Percentiles rank a stretch among this genome's conserved stretches.
Evolutionary conservation across 2,113 vertebrate genomes (phyloP).

Genomic region (Megaceryle maxima): DNA sequence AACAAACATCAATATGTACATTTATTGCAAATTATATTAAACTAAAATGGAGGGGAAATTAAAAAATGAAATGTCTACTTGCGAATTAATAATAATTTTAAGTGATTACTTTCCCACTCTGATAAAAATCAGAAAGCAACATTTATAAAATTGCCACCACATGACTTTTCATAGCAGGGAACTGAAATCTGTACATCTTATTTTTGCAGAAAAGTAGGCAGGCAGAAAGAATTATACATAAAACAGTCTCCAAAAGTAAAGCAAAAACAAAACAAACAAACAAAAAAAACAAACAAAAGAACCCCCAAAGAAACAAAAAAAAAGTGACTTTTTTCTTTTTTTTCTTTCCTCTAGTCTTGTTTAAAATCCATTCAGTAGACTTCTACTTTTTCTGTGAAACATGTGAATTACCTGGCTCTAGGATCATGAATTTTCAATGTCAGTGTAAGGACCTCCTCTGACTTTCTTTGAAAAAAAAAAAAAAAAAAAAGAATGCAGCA

Average conservation of each 20-base stretch:
- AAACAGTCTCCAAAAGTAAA: conserved; percentile 81
- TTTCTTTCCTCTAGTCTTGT: conserved; percentile 49
- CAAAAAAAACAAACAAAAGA: neutral
- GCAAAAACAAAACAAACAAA: conserved; percentile 23
- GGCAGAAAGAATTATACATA: conserved; percentile 84
- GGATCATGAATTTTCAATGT: conserved; percentile 63
- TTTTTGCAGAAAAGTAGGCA: conserved; percentile 84
- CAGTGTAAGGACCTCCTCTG: conserved; percentile 75
- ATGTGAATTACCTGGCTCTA: conserved; percentile 71
- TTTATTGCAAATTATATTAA: conserved; percentile 87
- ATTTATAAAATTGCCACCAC: conserved; percentile 84
- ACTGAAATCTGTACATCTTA: conserved; percentile 85
- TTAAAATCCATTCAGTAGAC: conserved; percentile 76
- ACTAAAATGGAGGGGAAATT: conserved; percentile 76
- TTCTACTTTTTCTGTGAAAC: conserved; percentile 68
- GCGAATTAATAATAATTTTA: conserved; percentile 77
- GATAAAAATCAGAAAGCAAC: conserved; percentile 85
- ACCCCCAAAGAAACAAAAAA: conserved; percentile 51
- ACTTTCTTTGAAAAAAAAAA: conserved; percentile 72
- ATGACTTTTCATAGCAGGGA: conserved; percentile 84
- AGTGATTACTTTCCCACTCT: conserved; percentile 81
- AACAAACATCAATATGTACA: conserved; percentile 86
- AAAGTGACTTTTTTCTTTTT: neutral
- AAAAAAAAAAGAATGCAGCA: conserved; percentile 58
- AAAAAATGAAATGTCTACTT: conserved; percentile 81